Evolutionary conservation across 92 coral and sea anemone genomes (phyloP).

Genomic region (Epizoanthus stellaris): DNA sequence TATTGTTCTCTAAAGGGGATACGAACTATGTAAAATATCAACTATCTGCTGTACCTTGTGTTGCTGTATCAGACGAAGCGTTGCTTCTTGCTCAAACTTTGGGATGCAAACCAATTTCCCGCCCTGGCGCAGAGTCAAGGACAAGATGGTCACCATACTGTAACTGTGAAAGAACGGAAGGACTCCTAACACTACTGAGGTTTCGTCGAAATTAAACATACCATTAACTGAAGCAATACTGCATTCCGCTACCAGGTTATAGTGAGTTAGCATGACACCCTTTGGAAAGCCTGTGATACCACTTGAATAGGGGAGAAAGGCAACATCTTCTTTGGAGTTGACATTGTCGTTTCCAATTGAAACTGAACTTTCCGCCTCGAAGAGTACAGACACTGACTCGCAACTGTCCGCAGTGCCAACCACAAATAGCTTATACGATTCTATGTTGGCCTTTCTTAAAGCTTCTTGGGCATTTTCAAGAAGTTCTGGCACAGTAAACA

Average conservation of each 20-base stretch:
- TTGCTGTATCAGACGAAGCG: conserved; percentile 69
- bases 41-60: conserved; percentile 60
- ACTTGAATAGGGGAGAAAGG: conserved; percentile 76
- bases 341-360: conserved; percentile 51
- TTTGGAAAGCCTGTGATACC: conserved; percentile 89
- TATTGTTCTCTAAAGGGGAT: not conserved
- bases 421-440: conserved; percentile 49
- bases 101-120: conserved; percentile 57
- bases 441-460: conserved; percentile 54
- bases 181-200: conserved; percentile 53
- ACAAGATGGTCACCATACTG: conserved; percentile 56
- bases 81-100: conserved; percentile 58
- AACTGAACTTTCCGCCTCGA: conserved; percentile 67
- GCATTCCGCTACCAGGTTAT: conserved; percentile 61
- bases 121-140: conserved; percentile 48
- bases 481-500: conserved; percentile 80
- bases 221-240: conserved; percentile 9
- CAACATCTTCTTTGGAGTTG: conserved; percentile 64
- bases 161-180: conserved; percentile 70
- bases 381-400: conserved; percentile 60
- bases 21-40: not conserved
- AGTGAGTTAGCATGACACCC: conserved; percentile 87
- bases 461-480: conserved; percentile 66
- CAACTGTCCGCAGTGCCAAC: conserved; percentile 81
- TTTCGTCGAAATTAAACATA: conserved; percentile 15